Evolutionary conservation across 2,797 vertebrate genomes (phyloP), one percentile per base, ranked within the genome.

Genomic region (Pseudochirops corinnae): DNA sequence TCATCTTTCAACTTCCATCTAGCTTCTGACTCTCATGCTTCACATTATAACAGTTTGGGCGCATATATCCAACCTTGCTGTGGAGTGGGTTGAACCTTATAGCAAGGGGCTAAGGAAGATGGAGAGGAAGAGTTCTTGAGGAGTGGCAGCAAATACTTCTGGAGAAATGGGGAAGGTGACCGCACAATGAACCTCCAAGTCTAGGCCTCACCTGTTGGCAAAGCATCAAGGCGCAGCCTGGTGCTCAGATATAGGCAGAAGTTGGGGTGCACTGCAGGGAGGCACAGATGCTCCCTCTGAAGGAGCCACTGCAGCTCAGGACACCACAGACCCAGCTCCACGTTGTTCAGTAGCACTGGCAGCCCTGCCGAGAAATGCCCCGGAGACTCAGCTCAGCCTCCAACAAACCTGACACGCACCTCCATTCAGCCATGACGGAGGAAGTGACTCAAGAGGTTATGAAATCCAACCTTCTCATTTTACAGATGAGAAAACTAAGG

Each of bases 191-290:
- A 12, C 39, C 74, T 82, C 39, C 39, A 46, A 11, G 46, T 4
- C 92, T 52, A 33, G 90, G 60, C 18, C 98, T 98, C 93, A 99
- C 99, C 99, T 53, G 93, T 97, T 24, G 55, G 95, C 56, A 99
- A 98, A 46, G 98, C 96, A 11, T 87, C 92, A 29, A 98, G 98
- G 1, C 99, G 98, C 39, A 99, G 97, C 39, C 96, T 67, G 2
- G 99, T 99, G 97, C 98, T 99, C 92, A 99, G 98, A 94, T 99
- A 98, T 24, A 99, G 98, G 91, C 95, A 97, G 98, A 99, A 99
- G 16, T 98, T 96, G 12, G 98, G 98, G 56, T 98, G 98, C 93
- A 96, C 92, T 0, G 16, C 9, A 5, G 94, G 90, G 13, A 90
- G 91, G 18, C 56, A 74, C 56, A 96, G 94, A n/a, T 90, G 53